Base-by-base conservation (phyloP, 2,888 invertebrate species). In the Marronus borbonicus region DNA sequence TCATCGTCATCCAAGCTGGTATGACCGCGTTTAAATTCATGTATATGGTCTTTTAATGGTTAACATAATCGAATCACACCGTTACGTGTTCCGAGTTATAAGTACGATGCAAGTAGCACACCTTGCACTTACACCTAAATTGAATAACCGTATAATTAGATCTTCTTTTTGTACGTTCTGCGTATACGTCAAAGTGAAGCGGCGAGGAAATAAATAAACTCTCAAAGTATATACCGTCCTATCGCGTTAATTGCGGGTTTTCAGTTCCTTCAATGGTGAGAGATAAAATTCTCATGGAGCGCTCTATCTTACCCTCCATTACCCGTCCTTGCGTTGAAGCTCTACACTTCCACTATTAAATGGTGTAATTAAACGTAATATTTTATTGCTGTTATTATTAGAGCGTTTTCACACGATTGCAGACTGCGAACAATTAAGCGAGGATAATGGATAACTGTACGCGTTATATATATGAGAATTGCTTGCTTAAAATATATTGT, bases 391-490 rank as follows among this genome's bases (percentile, higher is more conserved):
- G 8, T 12, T 62, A 62, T 31, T 62, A 62, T 62, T 31, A 62
- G 62, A 62, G 62, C 62, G 62, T 62, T 62, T 31, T 62, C 62
- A 62, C 28, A 24, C 62, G 55, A 62, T 62, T 62, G 31, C 10
- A n/a, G 31, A 12, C 14, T 62, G n/a, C 8, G n/a, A 28, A 31
- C 14, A 62, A 62, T 62, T 62, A 62, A 62, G 31, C 14, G 28
- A 31, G 31, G 62, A 62, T 62, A 62, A 62, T 62, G 62, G 62
- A 2, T 62, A 62, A 62, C 36, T 62, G 62, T 62, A 62, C 14
- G 28, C 14, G 28, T 28, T 31, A 62, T 12, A 14, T 14, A 62
- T 62, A 62, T 28, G 62, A 62, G 62, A 62, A 62, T 62, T 62
- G 12, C 31, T 12, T 1, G 24, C 62, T 62, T 10, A 31, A 62